phyloP scores from a whole-genome alignment of 2,797 vertebrate genomes.

The Hydrolagus colliei region DNA sequence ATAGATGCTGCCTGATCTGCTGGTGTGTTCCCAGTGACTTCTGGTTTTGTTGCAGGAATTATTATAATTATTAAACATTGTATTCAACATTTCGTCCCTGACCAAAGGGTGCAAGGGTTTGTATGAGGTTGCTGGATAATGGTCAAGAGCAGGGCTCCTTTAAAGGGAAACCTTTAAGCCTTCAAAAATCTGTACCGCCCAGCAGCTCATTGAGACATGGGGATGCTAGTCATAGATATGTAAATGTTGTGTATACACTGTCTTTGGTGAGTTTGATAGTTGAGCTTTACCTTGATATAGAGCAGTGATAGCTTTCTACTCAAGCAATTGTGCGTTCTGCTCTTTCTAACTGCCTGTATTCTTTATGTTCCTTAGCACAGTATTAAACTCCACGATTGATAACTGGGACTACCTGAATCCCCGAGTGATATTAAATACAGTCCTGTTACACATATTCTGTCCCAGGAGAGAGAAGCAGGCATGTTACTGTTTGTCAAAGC shows the following conservation, averaged over 20 bases:
- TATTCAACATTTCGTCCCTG: too few species aligned
- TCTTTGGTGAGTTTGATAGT: neutral
- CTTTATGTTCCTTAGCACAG: too few species aligned
- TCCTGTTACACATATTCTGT: constrained; percentile 43
- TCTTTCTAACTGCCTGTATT: neutral
- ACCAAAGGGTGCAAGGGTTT: too few species aligned
- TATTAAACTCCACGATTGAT: constrained; percentile 18
- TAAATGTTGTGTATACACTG: neutral
- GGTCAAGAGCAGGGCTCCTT: too few species aligned
- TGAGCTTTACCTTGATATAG: neutral
- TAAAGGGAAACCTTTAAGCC: too few species aligned
- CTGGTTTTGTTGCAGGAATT: too few species aligned
- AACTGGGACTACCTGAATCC: constrained; percentile 39
- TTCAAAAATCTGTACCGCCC: too few species aligned
- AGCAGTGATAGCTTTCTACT: neutral
- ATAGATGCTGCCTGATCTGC: too few species aligned
- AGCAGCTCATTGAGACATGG: constrained; percentile 34
- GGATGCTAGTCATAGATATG: constrained; percentile 39
- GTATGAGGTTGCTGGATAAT: too few species aligned
- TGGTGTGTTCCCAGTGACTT: too few species aligned
- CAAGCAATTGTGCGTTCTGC: too few species aligned
- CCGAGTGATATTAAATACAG: constrained; percentile 51
- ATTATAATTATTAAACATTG: too few species aligned
- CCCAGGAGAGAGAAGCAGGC: constrained; percentile 51
- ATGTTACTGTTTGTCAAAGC: constrained; percentile 54